Evolutionary conservation across 1,140 invertebrate genomes (phyloP), one percentile per base, ranked within the genome.

Genomic region (Palaemon carinicauda): DNA sequence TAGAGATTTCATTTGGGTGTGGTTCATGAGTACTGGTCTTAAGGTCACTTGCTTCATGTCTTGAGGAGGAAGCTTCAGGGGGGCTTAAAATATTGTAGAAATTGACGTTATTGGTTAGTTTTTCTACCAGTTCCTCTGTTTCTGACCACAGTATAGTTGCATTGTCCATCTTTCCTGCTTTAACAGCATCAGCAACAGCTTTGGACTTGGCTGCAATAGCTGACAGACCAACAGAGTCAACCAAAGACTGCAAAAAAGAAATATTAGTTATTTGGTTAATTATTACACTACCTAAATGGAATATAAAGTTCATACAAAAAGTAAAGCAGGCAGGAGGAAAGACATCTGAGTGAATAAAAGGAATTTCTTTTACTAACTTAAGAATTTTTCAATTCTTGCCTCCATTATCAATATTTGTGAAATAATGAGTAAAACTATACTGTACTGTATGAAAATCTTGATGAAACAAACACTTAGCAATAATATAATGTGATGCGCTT

Each of bases 61-160:
- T 82, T 14, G 56, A 79, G n/a, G 65, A 27, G 24, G 27, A 80
- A 24, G n/a, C 12, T 17, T n/a, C 27, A 12, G 41, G 24, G 9
- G 17, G 53, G 27, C 50, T 74, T 21, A 86, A 69, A 31, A 86
- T 86, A 31, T 86, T 86, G 77, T 86, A 86, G 65, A 86, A 86
- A 31, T 86, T 86, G 14, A 86, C 84, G 0, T 77, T 77, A 74
- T 86, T 86, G 21, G 84, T 86, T n/a, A 86, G 51, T 17, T 54
- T 80, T 19, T 86, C 84, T 0, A 86, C 51, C 10, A 86, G n/a
- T 0, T 73, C 65, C 33, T 86, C 84, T 14, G 84, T 29, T 27
- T 86, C 60, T n/a, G 21, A 54, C 84, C 84, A 86, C 7, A 80
- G 75, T 27, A 80, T 69, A 10, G 84, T 86, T n/a, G 84, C 77